Evolutionary conservation across 2,888 invertebrate species (phyloP).

Genomic region (Tenthredo distinguenda): DNA sequence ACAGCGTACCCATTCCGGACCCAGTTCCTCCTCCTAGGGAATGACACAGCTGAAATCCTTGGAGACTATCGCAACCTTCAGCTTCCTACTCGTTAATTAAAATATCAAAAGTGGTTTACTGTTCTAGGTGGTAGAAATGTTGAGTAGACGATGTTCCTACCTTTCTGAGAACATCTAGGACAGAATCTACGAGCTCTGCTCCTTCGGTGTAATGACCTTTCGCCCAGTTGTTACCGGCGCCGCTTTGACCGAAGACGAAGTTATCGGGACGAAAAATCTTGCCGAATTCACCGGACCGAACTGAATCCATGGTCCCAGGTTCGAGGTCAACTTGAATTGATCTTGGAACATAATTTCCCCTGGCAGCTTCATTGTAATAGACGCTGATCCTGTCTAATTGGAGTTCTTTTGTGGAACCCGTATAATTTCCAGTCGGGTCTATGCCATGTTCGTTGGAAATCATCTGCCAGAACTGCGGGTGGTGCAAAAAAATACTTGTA

Average conservation of each 20-base stretch:
- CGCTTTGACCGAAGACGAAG: slow-evolving; percentile 88
- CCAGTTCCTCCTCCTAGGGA: slow-evolving; percentile 83
- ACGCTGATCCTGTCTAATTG: slow-evolving; percentile 82
- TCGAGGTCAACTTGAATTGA: slow-evolving; percentile 82
- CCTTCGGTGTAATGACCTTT: slow-evolving; percentile 84
- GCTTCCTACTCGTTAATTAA: slow-evolving; percentile 28
- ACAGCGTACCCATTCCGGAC: slow-evolving; percentile 82
- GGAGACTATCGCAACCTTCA: slow-evolving; percentile 78
- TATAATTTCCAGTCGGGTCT: slow-evolving; percentile 80
- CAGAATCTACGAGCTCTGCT: slow-evolving; percentile 80
- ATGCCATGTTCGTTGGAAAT: slow-evolving; percentile 80
- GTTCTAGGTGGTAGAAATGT: neutral
- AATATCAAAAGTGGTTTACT: neutral
- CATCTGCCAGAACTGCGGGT: slow-evolving; percentile 32
- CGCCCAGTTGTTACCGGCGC: slow-evolving; percentile 78
- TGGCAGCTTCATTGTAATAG: slow-evolving; percentile 81
- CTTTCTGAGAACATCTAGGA: slow-evolving; percentile 77
- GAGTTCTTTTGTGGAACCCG: slow-evolving; percentile 79
- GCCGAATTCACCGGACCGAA: slow-evolving; percentile 91
- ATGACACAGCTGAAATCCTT: slow-evolving; percentile 80
- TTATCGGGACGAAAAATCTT: slow-evolving; percentile 94
- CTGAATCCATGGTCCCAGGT: slow-evolving; percentile 91
- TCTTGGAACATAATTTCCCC: slow-evolving; percentile 81
- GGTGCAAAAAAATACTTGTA: neutral
- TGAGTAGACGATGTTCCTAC: slow-evolving; percentile 56